Evolutionary conservation across 2,888 invertebrate species (phyloP).

Genomic region (Cyclophora punctaria): DNA sequence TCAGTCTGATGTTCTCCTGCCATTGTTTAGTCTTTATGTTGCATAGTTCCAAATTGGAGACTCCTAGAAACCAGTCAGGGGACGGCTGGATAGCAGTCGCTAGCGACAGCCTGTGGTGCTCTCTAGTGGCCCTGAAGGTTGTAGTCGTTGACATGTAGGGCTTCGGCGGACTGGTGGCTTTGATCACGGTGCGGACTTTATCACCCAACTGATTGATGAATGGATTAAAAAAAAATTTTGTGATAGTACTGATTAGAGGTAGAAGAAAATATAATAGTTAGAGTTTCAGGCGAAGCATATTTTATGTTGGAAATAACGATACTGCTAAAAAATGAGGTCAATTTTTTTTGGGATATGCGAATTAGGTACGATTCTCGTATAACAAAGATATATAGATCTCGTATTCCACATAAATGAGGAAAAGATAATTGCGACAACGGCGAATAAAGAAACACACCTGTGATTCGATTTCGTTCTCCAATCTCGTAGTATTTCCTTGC

Average conservation of each 20-base stretch:
- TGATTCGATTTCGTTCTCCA: slow-evolving; percentile 54
- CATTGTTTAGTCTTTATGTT: slow-evolving; percentile 82
- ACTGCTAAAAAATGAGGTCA: no score
- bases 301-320: no score
- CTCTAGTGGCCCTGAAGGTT: slow-evolving; percentile 48
- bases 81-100: slow-evolving; percentile 69
- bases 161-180: slow-evolving; percentile 47
- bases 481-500: slow-evolving; percentile 59
- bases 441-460: slow-evolving; percentile 26
- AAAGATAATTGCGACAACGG: no score
- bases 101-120: slow-evolving; percentile 54
- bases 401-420: no score
- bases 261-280: no score
- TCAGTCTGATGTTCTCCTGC: slow-evolving; percentile 85
- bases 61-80: slow-evolving; percentile 98
- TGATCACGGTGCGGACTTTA: slow-evolving; percentile 55
- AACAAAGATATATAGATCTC: no score
- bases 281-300: no score
- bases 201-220: slow-evolving; percentile 31
- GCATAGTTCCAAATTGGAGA: slow-evolving; percentile 92
- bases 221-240: no score
- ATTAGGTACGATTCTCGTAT: no score
- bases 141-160: slow-evolving; percentile 44
- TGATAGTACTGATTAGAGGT: no score
- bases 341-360: no score